Conservation (phyloP, 2,888 invertebrate species). For the Drosophila merina region DNA sequence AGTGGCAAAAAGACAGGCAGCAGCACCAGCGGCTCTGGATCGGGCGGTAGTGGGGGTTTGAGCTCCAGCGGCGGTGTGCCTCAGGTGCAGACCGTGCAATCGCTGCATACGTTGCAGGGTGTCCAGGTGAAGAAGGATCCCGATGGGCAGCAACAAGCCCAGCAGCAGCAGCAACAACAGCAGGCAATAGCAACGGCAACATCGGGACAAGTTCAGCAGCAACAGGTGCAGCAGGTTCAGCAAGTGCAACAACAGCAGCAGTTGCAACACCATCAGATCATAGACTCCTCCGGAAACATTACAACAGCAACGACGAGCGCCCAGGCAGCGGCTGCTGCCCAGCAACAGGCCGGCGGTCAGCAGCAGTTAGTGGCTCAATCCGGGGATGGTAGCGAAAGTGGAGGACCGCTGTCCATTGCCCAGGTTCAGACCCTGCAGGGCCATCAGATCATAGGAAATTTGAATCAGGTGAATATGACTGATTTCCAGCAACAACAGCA, state of each 20-base stretch:
- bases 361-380: constrained; percentile 83
- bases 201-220: constrained; percentile 70
- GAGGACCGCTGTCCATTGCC: constrained; percentile 83
- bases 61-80: constrained; percentile 72
- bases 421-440: constrained; percentile 84
- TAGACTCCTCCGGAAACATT: constrained; percentile 83
- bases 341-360: constrained; percentile 67
- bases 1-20: constrained; percentile 69
- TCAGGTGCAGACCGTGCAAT: constrained; percentile 83
- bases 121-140: constrained; percentile 84
- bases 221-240: constrained; percentile 77
- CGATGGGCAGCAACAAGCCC: constrained; percentile 77
- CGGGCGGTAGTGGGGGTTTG: constrained; percentile 51
- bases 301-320: constrained; percentile 80
- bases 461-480: constrained; percentile 84
- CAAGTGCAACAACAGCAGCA: constrained; percentile 64
- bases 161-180: constrained; percentile 72
- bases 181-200: constrained; percentile 59
- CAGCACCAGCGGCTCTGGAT: constrained; percentile 56
- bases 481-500: constrained; percentile 82
- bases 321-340: constrained; percentile 65
- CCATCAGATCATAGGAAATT: constrained; percentile 84
- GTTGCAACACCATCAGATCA: constrained; percentile 82
- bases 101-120: constrained; percentile 82
- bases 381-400: constrained; percentile 83